phyloP scores from a whole-genome alignment of 2,888 invertebrate genomes.

The Drymonia ruficornis region DNA sequence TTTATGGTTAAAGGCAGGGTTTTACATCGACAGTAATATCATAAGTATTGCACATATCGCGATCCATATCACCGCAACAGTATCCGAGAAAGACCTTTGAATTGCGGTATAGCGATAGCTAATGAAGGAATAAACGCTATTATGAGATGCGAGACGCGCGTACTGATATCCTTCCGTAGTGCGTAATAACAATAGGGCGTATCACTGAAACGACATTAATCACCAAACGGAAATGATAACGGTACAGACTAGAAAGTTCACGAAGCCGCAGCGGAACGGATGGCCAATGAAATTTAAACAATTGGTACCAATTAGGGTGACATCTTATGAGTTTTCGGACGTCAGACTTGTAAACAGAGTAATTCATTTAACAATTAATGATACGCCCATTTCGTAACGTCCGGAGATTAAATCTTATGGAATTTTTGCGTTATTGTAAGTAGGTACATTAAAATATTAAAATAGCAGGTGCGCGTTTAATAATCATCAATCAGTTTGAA shows the following conservation, averaged over 20 bases:
- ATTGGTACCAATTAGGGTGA: conserved; percentile 54
- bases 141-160: too few species aligned
- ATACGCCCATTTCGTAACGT: neutral
- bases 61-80: too few species aligned
- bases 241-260: neutral
- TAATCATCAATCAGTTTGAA: conserved; percentile 16
- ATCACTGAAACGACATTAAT: neutral
- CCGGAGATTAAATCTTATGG: neutral
- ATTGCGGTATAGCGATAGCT: too few species aligned
- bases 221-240: neutral
- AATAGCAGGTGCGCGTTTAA: conserved; percentile 10
- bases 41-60: too few species aligned
- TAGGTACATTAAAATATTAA: neutral
- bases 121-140: too few species aligned
- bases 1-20: too few species aligned
- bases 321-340: conserved; percentile 17
- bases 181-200: neutral
- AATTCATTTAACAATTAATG: neutral
- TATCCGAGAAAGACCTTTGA: too few species aligned
- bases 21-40: too few species aligned
- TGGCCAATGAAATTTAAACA: conserved; percentile 37
- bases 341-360: neutral
- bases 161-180: neutral
- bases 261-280: neutral
- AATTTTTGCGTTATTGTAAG: neutral